Percentiles rank a stretch among this genome's conserved stretches.
These are phyloP conservation scores for Andrena chrysosceles DNA, from an alignment of 2,888 invertebrate genomes.

Conservation along the genomic window DNA sequence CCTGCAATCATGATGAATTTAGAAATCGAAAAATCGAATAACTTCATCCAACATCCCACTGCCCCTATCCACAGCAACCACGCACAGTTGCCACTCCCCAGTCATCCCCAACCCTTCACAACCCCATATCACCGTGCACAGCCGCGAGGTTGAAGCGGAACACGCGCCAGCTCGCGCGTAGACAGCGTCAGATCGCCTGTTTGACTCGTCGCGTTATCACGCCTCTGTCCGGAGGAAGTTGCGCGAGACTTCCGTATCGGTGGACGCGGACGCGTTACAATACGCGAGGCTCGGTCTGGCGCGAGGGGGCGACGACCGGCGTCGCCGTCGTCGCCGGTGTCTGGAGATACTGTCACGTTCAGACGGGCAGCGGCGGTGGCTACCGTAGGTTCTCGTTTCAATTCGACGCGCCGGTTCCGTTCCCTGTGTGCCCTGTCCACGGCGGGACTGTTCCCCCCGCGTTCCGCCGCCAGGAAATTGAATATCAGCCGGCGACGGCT, in stretches of 20 bases:
- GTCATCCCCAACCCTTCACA: too few relatives aligned
- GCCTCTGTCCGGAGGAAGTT: conserved; percentile 52
- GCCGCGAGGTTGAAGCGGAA: neutral
- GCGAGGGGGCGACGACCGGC: conserved; percentile 61
- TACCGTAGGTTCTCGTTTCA: conserved; percentile 16
- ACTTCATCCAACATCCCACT: too few relatives aligned
- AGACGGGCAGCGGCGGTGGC: conserved; percentile 73
- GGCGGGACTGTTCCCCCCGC: conserved; percentile 36
- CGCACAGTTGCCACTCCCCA: too few relatives aligned
- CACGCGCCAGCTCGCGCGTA: neutral
- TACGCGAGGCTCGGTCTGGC: conserved; percentile 44
- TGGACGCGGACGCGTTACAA: conserved; percentile 42
- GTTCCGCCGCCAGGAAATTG: conserved; percentile 71
- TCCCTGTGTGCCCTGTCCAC: conserved; percentile 16
- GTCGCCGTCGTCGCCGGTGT: conserved; percentile 78
- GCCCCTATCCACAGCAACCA: too few relatives aligned
- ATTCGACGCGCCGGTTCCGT: conserved; percentile 31
- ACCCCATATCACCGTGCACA: neutral
- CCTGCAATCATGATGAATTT: too few relatives aligned
- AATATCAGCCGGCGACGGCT: conserved; percentile 69
- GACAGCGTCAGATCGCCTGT: conserved; percentile 36
- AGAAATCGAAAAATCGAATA: too few relatives aligned
- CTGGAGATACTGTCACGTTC: conserved; percentile 81
- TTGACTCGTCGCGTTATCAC: conserved; percentile 34
- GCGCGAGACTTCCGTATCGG: conserved; percentile 54